Evolutionary conservation across 1,140 invertebrate genomes (phyloP).

Genomic region (Drosophila saltans): DNA sequence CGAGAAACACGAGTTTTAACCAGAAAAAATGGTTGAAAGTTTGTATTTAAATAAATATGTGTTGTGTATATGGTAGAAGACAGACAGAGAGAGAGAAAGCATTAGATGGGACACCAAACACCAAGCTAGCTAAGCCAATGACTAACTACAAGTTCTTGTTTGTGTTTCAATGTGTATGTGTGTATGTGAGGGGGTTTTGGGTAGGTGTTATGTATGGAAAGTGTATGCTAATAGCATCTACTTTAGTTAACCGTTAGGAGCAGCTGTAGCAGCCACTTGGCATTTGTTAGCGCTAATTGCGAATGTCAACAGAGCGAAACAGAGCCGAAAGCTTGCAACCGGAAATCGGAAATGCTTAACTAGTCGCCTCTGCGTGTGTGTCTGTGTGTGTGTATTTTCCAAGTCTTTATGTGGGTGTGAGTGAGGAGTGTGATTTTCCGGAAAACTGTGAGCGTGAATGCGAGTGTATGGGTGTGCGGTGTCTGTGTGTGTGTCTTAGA

Average conservation of each 20-base stretch:
- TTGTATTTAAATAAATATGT: slow-evolving; percentile 29
- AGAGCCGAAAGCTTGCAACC: slow-evolving; percentile 52
- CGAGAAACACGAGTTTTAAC: slow-evolving; percentile 57
- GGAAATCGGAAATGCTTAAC: slow-evolving; percentile 80
- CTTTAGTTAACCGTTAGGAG: slow-evolving; percentile 59
- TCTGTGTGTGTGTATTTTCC: slow-evolving; percentile 11
- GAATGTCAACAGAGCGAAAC: slow-evolving; percentile 72
- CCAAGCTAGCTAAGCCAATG: slow-evolving; percentile 53
- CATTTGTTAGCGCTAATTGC: slow-evolving; percentile 79
- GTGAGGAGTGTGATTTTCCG: neutral
- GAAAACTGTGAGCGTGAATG: slow-evolving; percentile 3
- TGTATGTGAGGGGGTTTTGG: slow-evolving; percentile 17
- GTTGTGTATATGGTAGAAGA: slow-evolving; percentile 4
- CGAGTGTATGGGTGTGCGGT: slow-evolving; percentile 17
- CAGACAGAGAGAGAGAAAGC: slow-evolving; percentile 11
- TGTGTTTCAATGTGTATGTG: slow-evolving; percentile 11
- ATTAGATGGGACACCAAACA: slow-evolving; percentile 53
- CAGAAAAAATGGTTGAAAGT: slow-evolving; percentile 33
- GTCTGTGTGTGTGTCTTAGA: slow-evolving; percentile 46
- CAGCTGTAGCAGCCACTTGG: slow-evolving; percentile 64
- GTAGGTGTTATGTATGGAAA: neutral
- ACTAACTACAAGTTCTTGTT: slow-evolving; percentile 34
- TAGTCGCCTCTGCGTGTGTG: slow-evolving; percentile 49
- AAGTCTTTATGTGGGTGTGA: slow-evolving; percentile 28
- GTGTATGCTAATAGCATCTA: slow-evolving; percentile 72